phyloP scores from a whole-genome alignment of 1,140 invertebrate genomes.

The Drosophila malerkotliana region DNA sequence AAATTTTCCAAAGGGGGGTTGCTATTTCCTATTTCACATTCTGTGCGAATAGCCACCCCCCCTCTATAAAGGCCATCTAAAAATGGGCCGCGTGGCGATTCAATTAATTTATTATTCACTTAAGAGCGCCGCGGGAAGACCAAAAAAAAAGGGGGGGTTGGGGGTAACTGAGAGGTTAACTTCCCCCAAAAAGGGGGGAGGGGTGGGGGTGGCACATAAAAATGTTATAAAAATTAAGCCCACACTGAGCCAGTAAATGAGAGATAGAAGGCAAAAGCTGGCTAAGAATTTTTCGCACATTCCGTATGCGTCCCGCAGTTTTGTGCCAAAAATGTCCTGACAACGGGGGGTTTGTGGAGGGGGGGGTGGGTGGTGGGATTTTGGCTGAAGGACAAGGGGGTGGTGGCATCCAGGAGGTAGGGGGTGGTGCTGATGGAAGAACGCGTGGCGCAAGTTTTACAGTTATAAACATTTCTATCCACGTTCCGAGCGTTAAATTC shows the following conservation, averaged over 20 bases:
- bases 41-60: neutral
- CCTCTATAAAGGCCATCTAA: conserved; percentile 15
- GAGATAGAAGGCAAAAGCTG: conserved; percentile 6
- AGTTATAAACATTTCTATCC: conserved; percentile 72
- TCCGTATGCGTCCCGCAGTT: conserved; percentile 39
- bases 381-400: neutral
- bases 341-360: conserved; percentile 3
- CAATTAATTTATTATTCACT: conserved; percentile 82
- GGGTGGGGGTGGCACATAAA: conserved; percentile 55
- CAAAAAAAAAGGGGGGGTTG: no score
- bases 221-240: conserved; percentile 79
- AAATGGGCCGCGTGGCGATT: conserved; percentile 74
- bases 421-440: conserved; percentile 44
- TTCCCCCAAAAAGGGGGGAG: neutral
- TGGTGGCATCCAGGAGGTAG: neutral
- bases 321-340: conserved; percentile 74
- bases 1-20: conserved; percentile 1
- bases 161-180: neutral
- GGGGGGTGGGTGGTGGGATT: neutral
- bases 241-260: conserved; percentile 34
- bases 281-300: conserved; percentile 65
- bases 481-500: conserved; percentile 70
- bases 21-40: neutral
- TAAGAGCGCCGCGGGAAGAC: conserved; percentile 52
- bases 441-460: conserved; percentile 66